Conservation (phyloP, 2,113 vertebrate genomes). For the Strix aluco region DNA sequence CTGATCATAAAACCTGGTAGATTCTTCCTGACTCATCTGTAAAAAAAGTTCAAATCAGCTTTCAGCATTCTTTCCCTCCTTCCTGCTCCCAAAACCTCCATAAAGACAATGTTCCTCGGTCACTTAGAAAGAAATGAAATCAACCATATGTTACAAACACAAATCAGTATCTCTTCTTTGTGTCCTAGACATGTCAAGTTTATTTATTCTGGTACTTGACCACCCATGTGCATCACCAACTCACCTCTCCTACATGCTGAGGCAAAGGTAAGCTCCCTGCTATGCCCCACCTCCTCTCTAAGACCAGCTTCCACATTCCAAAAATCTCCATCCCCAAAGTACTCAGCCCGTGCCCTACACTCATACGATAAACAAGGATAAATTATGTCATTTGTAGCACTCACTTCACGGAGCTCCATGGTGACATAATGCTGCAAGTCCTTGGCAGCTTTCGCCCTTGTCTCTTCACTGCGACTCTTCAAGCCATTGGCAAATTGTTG, state of each 20-base stretch:
- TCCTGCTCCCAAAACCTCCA: background rate
- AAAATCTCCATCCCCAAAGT: background rate
- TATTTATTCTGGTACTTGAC: background rate
- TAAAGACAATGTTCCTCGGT: background rate
- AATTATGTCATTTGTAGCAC: background rate
- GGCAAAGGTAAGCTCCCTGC: background rate
- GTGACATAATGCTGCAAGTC: slow-evolving; percentile 98
- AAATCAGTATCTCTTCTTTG: background rate
- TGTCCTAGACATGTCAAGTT: background rate
- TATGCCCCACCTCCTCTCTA: background rate
- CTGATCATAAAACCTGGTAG: slow-evolving; percentile 97
- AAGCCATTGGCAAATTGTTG: slow-evolving; percentile 95
- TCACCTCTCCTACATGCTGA: background rate
- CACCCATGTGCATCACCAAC: background rate
- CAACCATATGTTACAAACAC: background rate
- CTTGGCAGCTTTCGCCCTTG: slow-evolving; percentile 93
- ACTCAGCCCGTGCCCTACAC: background rate
- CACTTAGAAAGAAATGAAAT: background rate
- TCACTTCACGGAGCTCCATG: slow-evolving; percentile 94
- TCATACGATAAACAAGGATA: rapidly evolving
- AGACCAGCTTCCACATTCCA: background rate
- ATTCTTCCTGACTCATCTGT: slow-evolving; percentile 97
- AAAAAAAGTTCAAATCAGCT: slow-evolving; percentile 4
- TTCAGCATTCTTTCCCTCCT: background rate
- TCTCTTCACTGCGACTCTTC: slow-evolving; percentile 95